A percentile compares a stretch with the other conserved stretches of the same genome.
phyloP scores from a whole-genome alignment of 1,140 invertebrate genomes.

The Dendrolimus kikuchii region DNA sequence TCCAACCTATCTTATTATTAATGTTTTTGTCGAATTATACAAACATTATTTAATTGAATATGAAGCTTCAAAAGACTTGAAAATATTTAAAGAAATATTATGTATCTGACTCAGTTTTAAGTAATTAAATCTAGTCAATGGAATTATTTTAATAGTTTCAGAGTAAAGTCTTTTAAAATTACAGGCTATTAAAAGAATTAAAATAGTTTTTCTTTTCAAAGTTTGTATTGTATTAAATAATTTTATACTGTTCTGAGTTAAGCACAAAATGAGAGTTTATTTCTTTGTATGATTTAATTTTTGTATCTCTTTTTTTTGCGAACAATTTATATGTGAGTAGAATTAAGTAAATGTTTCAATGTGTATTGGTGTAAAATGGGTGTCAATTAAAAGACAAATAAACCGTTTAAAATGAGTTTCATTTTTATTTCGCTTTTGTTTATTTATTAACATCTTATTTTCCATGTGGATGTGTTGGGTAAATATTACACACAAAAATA shows the following conservation, averaged over 20 bases:
- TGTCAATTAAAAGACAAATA: slow-evolving; percentile 23
- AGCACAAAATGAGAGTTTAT: background rate
- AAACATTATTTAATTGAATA: too few species aligned
- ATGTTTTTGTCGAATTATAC: too few species aligned
- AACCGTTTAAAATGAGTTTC: background rate
- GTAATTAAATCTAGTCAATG: too few species aligned
- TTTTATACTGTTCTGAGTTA: background rate
- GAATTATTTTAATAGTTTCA: background rate
- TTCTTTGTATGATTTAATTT: slow-evolving; percentile 6
- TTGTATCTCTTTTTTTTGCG: slow-evolving; percentile 10
- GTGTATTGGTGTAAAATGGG: slow-evolving; percentile 8
- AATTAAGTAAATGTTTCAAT: slow-evolving; percentile 10
- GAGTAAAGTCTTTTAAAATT: background rate
- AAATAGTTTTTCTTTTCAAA: background rate
- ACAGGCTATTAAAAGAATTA: background rate
- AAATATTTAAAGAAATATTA: too few species aligned
- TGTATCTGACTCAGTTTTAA: too few species aligned
- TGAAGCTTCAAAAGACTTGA: too few species aligned
- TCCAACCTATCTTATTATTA: too few species aligned
- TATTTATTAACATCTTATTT: too few species aligned
- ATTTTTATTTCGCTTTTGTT: background rate
- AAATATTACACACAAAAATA: too few species aligned
- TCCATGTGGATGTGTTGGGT: too few species aligned
- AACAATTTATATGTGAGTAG: slow-evolving; percentile 6
- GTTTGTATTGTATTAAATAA: slow-evolving; percentile 4